These are phyloP conservation scores for Leptinotarsa tumamoca DNA, from an alignment of 2,888 invertebrate genomes.

Conservation along the genomic window DNA sequence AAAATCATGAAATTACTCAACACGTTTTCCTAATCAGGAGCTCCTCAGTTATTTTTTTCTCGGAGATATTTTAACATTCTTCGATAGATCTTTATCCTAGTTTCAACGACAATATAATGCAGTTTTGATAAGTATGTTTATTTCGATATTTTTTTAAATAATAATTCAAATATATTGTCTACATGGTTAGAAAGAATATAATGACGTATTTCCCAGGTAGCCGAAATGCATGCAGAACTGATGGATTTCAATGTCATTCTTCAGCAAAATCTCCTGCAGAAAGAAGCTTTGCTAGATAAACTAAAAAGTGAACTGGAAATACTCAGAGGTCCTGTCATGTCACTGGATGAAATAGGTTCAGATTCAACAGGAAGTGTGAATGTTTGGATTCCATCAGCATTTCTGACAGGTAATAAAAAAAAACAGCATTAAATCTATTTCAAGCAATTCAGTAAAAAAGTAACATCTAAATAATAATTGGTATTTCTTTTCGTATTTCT, in stretches of 20 bases:
- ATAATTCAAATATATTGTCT: not conserved
- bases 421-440: not conserved
- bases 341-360: constrained; percentile 65
- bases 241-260: constrained; percentile 92
- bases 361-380: constrained; percentile 73
- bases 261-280: constrained; percentile 76
- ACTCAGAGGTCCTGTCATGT: constrained; percentile 72
- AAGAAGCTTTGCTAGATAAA: constrained; percentile 72
- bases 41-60: no score
- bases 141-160: not conserved
- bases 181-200: not conserved
- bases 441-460: not conserved
- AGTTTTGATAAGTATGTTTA: no score
- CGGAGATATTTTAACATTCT: no score
- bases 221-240: constrained; percentile 94
- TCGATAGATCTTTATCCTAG: no score
- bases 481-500: no score
- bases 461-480: no score
- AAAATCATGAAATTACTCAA: no score
- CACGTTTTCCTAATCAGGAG: no score
- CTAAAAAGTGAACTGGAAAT: constrained; percentile 75
- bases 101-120: no score
- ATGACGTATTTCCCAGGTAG: constrained; percentile 72
- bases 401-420: constrained; percentile 72
- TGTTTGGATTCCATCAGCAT: constrained; percentile 89